A percentile compares a stretch with the other conserved stretches of the same genome.
Evolutionary conservation across 2,113 vertebrate genomes (phyloP).

Genomic region (Melospiza melodia): DNA sequence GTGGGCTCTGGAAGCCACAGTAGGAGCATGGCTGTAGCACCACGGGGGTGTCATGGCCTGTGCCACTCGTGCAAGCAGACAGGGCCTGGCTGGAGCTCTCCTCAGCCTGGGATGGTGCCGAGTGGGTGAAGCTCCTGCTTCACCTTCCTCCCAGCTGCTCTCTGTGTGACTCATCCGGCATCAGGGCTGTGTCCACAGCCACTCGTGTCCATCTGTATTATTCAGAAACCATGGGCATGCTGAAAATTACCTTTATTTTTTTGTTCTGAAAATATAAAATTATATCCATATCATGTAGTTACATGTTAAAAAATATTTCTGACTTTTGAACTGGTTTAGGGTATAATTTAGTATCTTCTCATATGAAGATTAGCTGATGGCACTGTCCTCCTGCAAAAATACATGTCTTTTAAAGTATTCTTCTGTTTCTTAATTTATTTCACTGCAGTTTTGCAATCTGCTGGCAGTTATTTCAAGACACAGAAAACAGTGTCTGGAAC

Average conservation of each 20-base stretch:
- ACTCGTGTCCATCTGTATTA: background rate
- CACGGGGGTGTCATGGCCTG: background rate
- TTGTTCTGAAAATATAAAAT: background rate
- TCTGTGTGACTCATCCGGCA: background rate
- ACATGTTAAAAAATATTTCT: background rate
- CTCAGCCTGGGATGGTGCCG: background rate
- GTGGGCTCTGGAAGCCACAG: background rate
- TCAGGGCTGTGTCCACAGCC: background rate
- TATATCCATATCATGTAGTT: background rate
- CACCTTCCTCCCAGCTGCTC: background rate
- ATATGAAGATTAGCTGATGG: background rate
- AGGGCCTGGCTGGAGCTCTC: background rate
- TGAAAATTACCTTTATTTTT: background rate
- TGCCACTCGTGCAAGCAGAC: background rate
- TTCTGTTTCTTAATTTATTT: conserved; percentile 15
- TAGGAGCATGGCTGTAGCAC: background rate
- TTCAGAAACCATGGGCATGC: background rate
- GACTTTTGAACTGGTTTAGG: background rate
- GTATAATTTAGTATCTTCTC: background rate
- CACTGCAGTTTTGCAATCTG: background rate
- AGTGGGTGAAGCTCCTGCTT: conserved; percentile 5
- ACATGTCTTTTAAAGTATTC: background rate
- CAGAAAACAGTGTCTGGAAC: background rate
- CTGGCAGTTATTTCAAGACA: background rate
- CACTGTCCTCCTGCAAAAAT: background rate